Percentiles rank a stretch among this genome's conserved stretches.
Conservation (phyloP, 1,140 invertebrate species). For the Octopus sinensis region DNA sequence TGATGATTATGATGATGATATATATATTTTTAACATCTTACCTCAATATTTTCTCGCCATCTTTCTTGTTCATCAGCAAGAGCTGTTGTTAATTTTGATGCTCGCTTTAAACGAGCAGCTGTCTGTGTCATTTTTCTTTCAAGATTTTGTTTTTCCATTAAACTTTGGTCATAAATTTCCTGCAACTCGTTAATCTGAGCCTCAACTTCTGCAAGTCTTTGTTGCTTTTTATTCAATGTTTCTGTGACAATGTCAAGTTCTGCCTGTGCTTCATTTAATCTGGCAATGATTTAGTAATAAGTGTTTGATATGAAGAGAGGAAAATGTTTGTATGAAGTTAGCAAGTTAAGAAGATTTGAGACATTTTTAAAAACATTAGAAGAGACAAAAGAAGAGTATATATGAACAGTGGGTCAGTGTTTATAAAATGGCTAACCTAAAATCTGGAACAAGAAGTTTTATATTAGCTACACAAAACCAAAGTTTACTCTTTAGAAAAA, state of each 20-base stretch:
- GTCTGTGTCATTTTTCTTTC: conserved; percentile 72
- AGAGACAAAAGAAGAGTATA: no score
- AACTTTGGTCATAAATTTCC: conserved; percentile 58
- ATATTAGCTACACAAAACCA: no score
- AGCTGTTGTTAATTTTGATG: conserved; percentile 78
- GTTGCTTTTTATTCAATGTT: conserved; percentile 55
- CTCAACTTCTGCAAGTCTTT: conserved; percentile 55
- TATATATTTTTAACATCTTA: conserved; percentile 39
- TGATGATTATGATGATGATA: no score
- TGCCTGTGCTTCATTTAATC: conserved; percentile 63
- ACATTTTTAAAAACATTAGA: no score
- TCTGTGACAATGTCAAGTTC: conserved; percentile 56
- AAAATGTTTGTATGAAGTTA: no score
- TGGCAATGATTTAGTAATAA: conserved; percentile 40
- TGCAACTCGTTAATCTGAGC: conserved; percentile 57
- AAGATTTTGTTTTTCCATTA: conserved; percentile 64
- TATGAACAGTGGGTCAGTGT: no score
- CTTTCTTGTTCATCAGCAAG: conserved; percentile 78
- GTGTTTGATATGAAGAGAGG: no score
- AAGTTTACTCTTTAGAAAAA: no score
- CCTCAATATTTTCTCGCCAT: conserved; percentile 75
- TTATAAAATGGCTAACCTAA: no score
- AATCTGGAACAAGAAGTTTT: no score
- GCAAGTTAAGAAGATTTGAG: no score
- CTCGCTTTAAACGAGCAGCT: conserved; percentile 72